Evolutionary conservation across 2,797 vertebrate genomes (phyloP).

Genomic region (Chelonia mydas): DNA sequence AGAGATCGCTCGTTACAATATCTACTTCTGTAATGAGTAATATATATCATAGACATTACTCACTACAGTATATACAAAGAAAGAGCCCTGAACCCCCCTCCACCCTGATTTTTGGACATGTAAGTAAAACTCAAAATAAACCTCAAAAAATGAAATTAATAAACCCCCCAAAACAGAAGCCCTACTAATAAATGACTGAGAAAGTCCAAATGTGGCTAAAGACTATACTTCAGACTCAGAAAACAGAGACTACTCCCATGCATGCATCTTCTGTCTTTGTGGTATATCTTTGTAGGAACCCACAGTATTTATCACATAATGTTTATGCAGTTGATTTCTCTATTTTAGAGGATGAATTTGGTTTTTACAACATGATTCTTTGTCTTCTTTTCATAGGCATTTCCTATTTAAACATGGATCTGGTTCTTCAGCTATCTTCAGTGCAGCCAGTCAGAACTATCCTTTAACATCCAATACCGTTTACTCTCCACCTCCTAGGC

Average conservation of each 20-base stretch:
- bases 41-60: not conserved
- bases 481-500: slow-evolving; percentile 94
- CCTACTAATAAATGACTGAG: not conserved
- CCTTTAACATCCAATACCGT: slow-evolving; percentile 95
- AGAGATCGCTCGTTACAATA: not conserved
- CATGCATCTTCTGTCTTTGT: fast-evolving
- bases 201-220: not conserved
- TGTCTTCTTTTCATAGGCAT: slow-evolving; percentile 85
- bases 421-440: slow-evolving; percentile 94
- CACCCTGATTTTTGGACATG: not conserved
- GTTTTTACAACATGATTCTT: slow-evolving; percentile 59
- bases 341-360: not conserved
- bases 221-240: not conserved
- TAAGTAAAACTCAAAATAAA: not conserved
- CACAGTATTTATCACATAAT: not conserved
- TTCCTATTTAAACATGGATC: slow-evolving; percentile 98
- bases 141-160: not conserved
- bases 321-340: not conserved
- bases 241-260: not conserved
- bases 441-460: slow-evolving; percentile 94
- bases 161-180: not conserved
- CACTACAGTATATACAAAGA: not conserved
- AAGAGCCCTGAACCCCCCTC: not conserved
- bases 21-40: not conserved
- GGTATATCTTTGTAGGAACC: not conserved